Base-by-base conservation (phyloP, 2,888 invertebrate genomes). In the Catocala sponsa region DNA sequence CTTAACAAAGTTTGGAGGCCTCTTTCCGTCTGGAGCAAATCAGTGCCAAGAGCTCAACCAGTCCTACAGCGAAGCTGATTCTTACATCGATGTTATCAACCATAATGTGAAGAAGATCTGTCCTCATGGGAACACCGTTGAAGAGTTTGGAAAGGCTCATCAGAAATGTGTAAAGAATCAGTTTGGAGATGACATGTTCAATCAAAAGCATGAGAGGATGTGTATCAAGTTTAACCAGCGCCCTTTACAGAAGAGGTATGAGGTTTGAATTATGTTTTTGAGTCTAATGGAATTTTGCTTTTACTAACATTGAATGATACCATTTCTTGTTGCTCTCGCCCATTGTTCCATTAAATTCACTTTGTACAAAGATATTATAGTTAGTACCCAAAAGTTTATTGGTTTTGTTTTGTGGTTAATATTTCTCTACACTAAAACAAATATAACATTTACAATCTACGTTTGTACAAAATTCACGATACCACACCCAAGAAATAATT, bases 221-320 rank as follows among this genome's bases (percentile, higher is more conserved):
- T 95, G 95, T 72, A 90, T 95, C 55, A 91, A 95, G 68, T 95
- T 92, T 68, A 95, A 95, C 70, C 94, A 95, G 66, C 87, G 94
- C 56, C 91, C 95, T 1, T 76, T 91, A 69, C 90, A 92, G 64
- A 95, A 94, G 71, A 92, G 94, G 94, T 94, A 81, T 44, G 55
- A 6, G 6, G 12, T 9, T 12, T 44, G 7, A 33, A 15, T 7
- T 53, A 25, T 53, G n/a, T 38, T 35, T 35, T 9, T 9, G 5
- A 9, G 46, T 1, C 5, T 46, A 46, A 46, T 46, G 1, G 9
- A 38, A 38, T 13, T 12, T n/a, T 46, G 9, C 46, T 46, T 12
- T 9, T 9, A 15, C 15, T 46, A 46, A 13, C 5, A n/a, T 2
- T 11, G 43, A 0, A 43, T 43, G 4, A 4, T 25, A 25, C 25